phyloP scores from a whole-genome alignment of 2,888 invertebrate species.

The Cryptophagus acutangulus region DNA sequence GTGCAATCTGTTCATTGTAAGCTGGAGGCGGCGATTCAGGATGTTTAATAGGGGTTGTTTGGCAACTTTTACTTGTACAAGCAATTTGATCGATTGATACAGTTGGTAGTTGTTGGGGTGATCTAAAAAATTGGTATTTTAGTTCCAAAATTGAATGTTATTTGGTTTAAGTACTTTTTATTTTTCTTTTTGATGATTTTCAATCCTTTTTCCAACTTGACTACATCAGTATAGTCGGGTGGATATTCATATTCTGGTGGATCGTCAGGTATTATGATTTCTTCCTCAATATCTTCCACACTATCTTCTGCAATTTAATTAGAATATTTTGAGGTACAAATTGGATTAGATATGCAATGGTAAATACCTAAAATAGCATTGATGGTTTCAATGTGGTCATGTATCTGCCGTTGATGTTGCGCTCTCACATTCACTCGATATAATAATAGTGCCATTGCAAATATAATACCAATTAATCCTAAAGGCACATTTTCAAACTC shows the following conservation, averaged over 20 bases:
- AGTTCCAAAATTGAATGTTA: too few species aligned
- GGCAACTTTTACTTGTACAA: constrained; percentile 24
- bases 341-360: too few species aligned
- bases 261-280: constrained; percentile 55
- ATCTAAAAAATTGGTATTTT: too few species aligned
- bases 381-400: constrained; percentile 62
- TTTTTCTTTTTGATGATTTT: neutral
- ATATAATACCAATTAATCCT: constrained; percentile 57
- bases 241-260: constrained; percentile 67
- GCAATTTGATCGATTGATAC: too few species aligned
- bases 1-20: constrained; percentile 20
- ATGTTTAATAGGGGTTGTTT: constrained; percentile 22
- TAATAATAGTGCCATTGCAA: constrained; percentile 58
- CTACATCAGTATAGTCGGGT: constrained; percentile 65
- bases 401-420: constrained; percentile 59
- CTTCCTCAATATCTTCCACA: constrained; percentile 43
- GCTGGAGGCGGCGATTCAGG: constrained; percentile 33
- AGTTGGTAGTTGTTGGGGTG: too few species aligned
- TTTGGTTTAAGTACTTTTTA: neutral
- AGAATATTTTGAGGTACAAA: constrained; percentile 7
- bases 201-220: constrained; percentile 21
- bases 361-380: constrained; percentile 61
- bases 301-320: constrained; percentile 35
- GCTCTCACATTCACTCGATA: constrained; percentile 60
- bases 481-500: constrained; percentile 17